Evolutionary conservation across 2,113 vertebrate species (phyloP).

Genomic region (Salminus brasiliensis): DNA sequence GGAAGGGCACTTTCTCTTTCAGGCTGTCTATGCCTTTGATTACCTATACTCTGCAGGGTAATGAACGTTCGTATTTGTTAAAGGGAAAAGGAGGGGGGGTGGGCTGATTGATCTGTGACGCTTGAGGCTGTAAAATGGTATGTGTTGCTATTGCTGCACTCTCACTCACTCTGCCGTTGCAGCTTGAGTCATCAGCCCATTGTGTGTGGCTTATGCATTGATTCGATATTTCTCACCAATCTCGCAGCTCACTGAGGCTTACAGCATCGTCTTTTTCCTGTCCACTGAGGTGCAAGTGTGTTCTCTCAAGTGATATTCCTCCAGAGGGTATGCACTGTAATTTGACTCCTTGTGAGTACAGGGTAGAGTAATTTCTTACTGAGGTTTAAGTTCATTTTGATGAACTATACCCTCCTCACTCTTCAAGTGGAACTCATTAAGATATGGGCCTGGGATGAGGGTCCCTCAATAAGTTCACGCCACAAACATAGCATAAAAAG

Average conservation of each 20-base stretch:
- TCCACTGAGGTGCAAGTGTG: not conserved
- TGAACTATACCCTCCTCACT: not conserved
- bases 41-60: slow-evolving; percentile 17
- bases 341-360: not conserved
- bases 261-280: slow-evolving; percentile 18
- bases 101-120: not conserved
- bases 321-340: not conserved
- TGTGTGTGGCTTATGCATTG: slow-evolving; percentile 11
- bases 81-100: slow-evolving; percentile 13
- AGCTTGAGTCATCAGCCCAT: slow-evolving; percentile 15
- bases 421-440: slow-evolving; percentile 15
- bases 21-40: slow-evolving; percentile 19
- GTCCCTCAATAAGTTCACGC: not conserved
- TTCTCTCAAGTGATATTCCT: slow-evolving; percentile 10
- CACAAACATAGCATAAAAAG: not conserved
- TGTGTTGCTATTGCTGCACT: slow-evolving; percentile 14
- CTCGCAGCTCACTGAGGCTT: not conserved
- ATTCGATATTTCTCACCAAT: slow-evolving; percentile 26
- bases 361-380: not conserved
- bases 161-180: slow-evolving; percentile 25
- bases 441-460: not conserved
- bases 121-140: slow-evolving; percentile 25
- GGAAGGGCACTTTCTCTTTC: not conserved
- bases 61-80: slow-evolving; percentile 25
- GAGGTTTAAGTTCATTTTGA: slow-evolving; percentile 29